Evolutionary conservation across 2,888 invertebrate genomes (phyloP), one percentile per base, ranked within the genome.

Genomic region (Chalcis sispes): DNA sequence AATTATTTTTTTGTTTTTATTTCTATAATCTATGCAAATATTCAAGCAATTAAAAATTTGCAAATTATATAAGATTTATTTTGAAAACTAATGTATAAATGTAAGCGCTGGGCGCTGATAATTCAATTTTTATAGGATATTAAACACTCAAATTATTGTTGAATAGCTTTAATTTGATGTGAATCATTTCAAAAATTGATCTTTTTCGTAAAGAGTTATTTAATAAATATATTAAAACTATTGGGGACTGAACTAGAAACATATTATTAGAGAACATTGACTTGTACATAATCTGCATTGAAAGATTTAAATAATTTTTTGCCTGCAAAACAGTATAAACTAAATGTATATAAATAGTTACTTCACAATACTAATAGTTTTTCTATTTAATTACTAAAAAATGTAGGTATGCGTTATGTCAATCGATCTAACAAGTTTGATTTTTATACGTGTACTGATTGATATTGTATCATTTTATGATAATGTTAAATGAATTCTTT

Each of bases 51-150:
- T 27, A 27, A 1, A 20, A 62, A 18, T 62, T 67, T 29, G n/a
- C 36, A 27, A 20, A 20, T 42, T 8, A 27, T n/a, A 18, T 25
- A 54, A 54, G 18, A 25, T 56, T 46, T 46, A 54, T 52, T 36
- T 32, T 40, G 23, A 42, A 54, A n/a, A 50, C 8, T 32, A 59
- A 50, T n/a, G 7, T 23, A 29, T 20, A n/a, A 61, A 61, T 52
- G 70, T 40, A 20, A 71, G 70, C 61, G 70, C 70, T 71, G 71
- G 62, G 61, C 71, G 62, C 71, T 62, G 46, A 52, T 36, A 32
- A 20, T 29, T 59, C 23, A 36, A 2, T 0, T 46, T 42, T 62
- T 54, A 10, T 62, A 40, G 18, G 15, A 23, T 32, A 65, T 36
- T 15, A 13, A n/a, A 4, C 32, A 36, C 32, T 50, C 50, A 32